Evolutionary conservation across 2,113 vertebrate species (phyloP).

Genomic region (Oceanodroma tethys): DNA sequence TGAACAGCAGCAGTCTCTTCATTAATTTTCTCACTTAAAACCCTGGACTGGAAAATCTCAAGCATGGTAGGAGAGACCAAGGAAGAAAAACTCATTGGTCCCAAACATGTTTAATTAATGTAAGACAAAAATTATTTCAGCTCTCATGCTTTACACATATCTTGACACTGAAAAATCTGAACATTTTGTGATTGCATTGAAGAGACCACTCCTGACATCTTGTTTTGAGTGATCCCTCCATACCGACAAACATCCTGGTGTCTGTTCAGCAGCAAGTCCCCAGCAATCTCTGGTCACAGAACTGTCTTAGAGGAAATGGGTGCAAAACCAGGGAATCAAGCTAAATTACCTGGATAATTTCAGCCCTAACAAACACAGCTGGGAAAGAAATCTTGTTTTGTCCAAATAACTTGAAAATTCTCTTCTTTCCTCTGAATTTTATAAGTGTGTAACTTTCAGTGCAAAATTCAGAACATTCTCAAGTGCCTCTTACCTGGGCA

Average conservation of each 20-base stretch:
- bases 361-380: background rate
- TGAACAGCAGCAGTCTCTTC: background rate
- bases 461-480: background rate
- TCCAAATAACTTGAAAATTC: background rate
- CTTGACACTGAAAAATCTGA: background rate
- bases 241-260: rapidly evolving
- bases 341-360: conserved; percentile 27
- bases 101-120: background rate
- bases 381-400: background rate
- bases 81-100: background rate
- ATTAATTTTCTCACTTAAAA: background rate
- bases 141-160: background rate
- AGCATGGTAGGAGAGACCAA: background rate
- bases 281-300: background rate
- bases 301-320: background rate
- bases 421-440: background rate
- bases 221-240: background rate
- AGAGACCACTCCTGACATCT: background rate
- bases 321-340: background rate
- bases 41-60: background rate
- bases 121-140: background rate
- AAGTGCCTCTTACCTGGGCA: conserved; percentile 83
- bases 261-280: background rate
- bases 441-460: rapidly evolving
- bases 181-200: background rate